Evolutionary conservation across 2,888 invertebrate genomes (phyloP).

Genomic region (Neuroscelio doddi): DNA sequence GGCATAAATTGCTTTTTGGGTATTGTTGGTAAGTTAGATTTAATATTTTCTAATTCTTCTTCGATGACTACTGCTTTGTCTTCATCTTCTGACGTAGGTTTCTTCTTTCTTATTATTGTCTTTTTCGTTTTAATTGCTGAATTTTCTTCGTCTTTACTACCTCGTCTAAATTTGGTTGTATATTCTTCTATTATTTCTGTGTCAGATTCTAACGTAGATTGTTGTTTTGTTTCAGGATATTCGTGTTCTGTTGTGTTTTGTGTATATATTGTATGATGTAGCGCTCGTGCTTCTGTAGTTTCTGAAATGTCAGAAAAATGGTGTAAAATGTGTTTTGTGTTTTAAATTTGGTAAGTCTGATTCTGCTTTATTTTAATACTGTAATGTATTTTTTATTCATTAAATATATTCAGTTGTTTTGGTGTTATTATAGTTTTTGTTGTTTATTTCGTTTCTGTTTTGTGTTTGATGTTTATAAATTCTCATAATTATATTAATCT

Average conservation of each 20-base stretch:
- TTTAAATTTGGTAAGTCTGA: too few relatives aligned
- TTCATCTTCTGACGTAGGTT: slow-evolving; percentile 47
- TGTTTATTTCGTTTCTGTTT: too few relatives aligned
- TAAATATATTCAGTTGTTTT: background rate
- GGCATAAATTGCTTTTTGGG: slow-evolving; percentile 67
- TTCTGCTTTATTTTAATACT: too few relatives aligned
- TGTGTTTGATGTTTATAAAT: too few relatives aligned
- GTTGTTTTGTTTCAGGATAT: slow-evolving; percentile 55
- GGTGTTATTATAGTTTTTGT: background rate
- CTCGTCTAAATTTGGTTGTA: slow-evolving; percentile 65
- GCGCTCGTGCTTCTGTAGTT: slow-evolving; percentile 67
- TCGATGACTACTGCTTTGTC: slow-evolving; percentile 65
- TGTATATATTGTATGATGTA: slow-evolving; percentile 63
- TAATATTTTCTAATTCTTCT: slow-evolving; percentile 66
- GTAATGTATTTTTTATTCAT: slow-evolving; percentile 46
- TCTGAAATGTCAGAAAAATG: slow-evolving; percentile 69
- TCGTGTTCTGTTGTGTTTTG: slow-evolving; percentile 65
- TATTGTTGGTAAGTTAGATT: slow-evolving; percentile 58
- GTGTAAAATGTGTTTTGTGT: slow-evolving; percentile 57
- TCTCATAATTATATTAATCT: too few relatives aligned
- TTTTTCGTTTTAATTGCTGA: slow-evolving; percentile 66
- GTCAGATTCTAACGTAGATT: slow-evolving; percentile 61
- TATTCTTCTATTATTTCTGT: slow-evolving; percentile 67
- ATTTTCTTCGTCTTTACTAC: slow-evolving; percentile 60
- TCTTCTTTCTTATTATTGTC: slow-evolving; percentile 64